Evolutionary conservation across 2,888 invertebrate genomes (phyloP), one percentile per base, ranked within the genome.

Genomic region (Eupsilia transversa): DNA sequence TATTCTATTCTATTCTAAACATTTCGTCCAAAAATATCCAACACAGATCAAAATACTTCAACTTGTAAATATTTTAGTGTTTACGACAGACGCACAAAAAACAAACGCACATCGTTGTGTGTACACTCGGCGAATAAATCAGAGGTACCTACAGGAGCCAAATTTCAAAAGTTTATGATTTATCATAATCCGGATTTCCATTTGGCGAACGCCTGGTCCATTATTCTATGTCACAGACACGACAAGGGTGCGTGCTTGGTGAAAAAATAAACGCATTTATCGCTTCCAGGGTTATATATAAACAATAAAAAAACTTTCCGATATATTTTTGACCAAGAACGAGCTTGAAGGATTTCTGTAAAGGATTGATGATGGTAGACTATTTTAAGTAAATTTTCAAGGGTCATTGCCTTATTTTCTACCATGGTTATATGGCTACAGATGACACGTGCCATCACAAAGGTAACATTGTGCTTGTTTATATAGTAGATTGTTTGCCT

Each of bases 161-260:
- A 94, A 95, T 94, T 95, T 94, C 94, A 94, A 95, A 95, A 96
- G 93, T 95, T 96, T 95, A 93, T 95, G 95, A 96, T 96, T 96
- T 96, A 96, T 96, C 95, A 96, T 95, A 95, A 95, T 95, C 94
- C 93, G 93, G 91, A 95, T 94, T 94, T 93, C 95, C 95, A 95
- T 96, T 95, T 95, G 94, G 93, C 91, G 94, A 94, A 92, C 93
- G 93, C 91, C 89, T 90, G 93, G 93, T 94, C 95, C 96, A 96
- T 96, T 96, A 95, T 95, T 96, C 94, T 94, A 93, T 91, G 96
- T 96, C 96, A 95, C 89, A 92, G 93, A 92, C 95, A 95, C 92
- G 92, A 93, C 89, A 91, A 93, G 94, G 94, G 94, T 94, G 95
- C 94, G 94, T 94, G 93, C 90, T 90, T 91, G 91, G 91, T 91